Evolutionary conservation across 92 coral and sea anemone species (phyloP).

Genomic region (Blastomussa wellsi): DNA sequence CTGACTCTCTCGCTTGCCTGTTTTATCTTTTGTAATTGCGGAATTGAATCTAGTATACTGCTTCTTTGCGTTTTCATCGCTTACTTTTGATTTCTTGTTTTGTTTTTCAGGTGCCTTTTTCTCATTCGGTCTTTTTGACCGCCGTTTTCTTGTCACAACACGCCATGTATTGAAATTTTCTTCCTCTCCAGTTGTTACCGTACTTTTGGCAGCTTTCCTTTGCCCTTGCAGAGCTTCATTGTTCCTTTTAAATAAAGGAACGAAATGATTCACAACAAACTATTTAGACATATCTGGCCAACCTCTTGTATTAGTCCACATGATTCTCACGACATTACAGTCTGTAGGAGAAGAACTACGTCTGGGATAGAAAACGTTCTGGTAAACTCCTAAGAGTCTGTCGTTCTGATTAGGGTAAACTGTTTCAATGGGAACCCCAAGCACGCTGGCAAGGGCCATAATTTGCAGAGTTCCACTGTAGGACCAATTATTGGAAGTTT

Average conservation of each 20-base stretch:
- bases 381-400: constrained; percentile 43
- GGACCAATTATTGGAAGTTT: constrained; percentile 35
- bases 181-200: constrained; percentile 9
- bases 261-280: constrained; percentile 63
- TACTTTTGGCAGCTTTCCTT: constrained; percentile 16
- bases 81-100: constrained; percentile 20
- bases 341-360: constrained; percentile 6
- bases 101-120: constrained; percentile 1
- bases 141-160: constrained; percentile 20
- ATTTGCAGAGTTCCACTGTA: constrained; percentile 54
- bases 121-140: constrained; percentile 18
- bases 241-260: constrained; percentile 41
- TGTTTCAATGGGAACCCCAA: constrained; percentile 43
- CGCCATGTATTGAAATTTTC: constrained; percentile 29
- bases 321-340: constrained; percentile 44
- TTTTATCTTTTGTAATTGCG: constrained; percentile 1
- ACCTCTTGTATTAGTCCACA: constrained; percentile 59
- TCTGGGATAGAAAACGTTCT: constrained; percentile 50
- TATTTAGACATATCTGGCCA: constrained; percentile 52
- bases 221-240: constrained; percentile 1
- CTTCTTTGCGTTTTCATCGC: not conserved
- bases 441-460: constrained; percentile 62
- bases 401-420: constrained; percentile 58
- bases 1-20: too few relatives aligned
- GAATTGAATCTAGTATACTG: not conserved